Percentiles rank a stretch among this genome's conserved stretches.
phyloP scores from a whole-genome alignment of 2,888 invertebrate genomes.

The Stenurella melanura region DNA sequence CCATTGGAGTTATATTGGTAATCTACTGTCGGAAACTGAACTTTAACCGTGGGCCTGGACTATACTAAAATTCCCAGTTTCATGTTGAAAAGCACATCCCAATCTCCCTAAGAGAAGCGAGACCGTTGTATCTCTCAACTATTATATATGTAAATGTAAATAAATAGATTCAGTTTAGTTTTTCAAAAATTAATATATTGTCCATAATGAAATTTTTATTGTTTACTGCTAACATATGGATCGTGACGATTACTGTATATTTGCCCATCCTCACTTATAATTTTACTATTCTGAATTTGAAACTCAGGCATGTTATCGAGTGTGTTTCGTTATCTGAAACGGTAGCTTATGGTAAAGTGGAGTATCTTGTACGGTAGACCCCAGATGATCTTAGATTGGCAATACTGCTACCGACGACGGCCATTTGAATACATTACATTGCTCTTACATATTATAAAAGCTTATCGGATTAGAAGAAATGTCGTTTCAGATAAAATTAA shows the following conservation, averaged over 20 bases:
- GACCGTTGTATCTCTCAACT: too few relatives aligned
- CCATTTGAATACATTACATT: conserved; percentile 47
- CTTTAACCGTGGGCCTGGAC: too few relatives aligned
- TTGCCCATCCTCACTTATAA: neutral
- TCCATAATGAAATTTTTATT: too few relatives aligned
- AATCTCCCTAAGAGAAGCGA: too few relatives aligned
- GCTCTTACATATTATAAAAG: conserved; percentile 57
- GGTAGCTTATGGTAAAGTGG: conserved; percentile 68
- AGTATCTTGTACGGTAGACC: conserved; percentile 66
- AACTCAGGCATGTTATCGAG: conserved; percentile 12
- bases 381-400: conserved; percentile 65
- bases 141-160: too few relatives aligned
- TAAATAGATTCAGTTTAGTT: too few relatives aligned
- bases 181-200: too few relatives aligned
- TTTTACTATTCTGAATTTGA: conserved; percentile 7
- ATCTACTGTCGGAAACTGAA: too few relatives aligned
- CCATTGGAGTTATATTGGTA: too few relatives aligned
- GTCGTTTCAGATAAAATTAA: conserved; percentile 44
- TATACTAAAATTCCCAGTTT: too few relatives aligned
- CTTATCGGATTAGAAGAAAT: conserved; percentile 56
- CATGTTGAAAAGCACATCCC: too few relatives aligned
- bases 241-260: neutral
- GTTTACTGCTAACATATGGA: too few relatives aligned
- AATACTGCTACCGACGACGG: conserved; percentile 59
- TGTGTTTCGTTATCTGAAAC: conserved; percentile 53